Evolutionary conservation across 2,113 vertebrate species (phyloP).

Genomic region (Rhadina sibilatrix): DNA sequence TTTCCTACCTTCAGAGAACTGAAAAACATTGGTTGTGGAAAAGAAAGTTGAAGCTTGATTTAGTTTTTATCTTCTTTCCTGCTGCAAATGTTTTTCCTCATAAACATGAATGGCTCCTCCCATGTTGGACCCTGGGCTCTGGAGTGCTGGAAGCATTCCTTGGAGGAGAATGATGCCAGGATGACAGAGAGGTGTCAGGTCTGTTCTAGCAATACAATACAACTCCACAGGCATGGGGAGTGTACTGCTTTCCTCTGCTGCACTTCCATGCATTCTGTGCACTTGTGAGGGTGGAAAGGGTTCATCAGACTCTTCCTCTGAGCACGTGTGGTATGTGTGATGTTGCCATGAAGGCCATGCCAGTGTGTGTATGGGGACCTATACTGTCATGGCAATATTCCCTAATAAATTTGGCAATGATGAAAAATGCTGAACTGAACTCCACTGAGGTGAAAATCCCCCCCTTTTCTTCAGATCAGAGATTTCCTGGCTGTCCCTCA

Average conservation of each 20-base stretch:
- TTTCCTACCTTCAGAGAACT: neutral
- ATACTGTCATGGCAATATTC: neutral
- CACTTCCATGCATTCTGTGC: fast-evolving
- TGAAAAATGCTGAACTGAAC: neutral
- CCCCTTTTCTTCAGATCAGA: neutral
- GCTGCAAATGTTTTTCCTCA: neutral
- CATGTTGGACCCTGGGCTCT: neutral
- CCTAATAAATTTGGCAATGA: neutral
- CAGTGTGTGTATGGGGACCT: neutral
- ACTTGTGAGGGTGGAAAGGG: neutral
- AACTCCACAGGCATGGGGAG: fast-evolving
- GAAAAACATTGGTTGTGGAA: neutral
- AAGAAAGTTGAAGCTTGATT: neutral
- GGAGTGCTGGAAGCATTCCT: neutral
- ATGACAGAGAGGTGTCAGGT: neutral
- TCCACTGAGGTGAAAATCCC: neutral
- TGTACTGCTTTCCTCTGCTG: neutral
- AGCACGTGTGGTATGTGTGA: neutral
- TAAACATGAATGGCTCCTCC: neutral
- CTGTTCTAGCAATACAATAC: fast-evolving
- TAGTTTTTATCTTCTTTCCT: neutral
- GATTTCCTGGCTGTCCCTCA: neutral
- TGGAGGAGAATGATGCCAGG: neutral
- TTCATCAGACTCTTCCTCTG: neutral
- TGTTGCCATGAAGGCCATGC: neutral